Evolutionary conservation across 2,797 vertebrate genomes (phyloP).

Genomic region (Leuciscus waleckii): DNA sequence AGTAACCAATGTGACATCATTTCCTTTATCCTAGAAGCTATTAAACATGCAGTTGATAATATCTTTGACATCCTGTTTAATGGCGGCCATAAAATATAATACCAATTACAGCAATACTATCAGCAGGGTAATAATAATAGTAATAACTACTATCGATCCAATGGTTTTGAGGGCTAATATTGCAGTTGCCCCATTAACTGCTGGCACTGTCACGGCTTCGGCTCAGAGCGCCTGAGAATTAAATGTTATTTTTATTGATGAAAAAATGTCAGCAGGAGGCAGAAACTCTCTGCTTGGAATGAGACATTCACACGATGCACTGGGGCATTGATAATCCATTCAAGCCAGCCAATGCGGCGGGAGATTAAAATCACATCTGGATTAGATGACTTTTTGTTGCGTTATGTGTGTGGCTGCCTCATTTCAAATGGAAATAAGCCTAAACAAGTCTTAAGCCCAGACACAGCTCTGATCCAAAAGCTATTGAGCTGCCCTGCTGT

Average conservation of each 20-base stretch:
- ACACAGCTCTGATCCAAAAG: slow-evolving; percentile 20
- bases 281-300: slow-evolving; percentile 48
- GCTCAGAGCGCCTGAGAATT: slow-evolving; percentile 41
- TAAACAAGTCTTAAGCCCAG: slow-evolving; percentile 28
- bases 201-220: slow-evolving; percentile 30
- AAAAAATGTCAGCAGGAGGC: slow-evolving; percentile 56
- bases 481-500: slow-evolving; percentile 16
- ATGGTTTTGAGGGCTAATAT: slow-evolving; percentile 55
- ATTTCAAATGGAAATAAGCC: slow-evolving; percentile 27
- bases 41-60: slow-evolving; percentile 46
- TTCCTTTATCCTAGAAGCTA: background rate
- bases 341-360: slow-evolving; percentile 30
- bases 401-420: slow-evolving; percentile 12
- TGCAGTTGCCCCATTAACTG: slow-evolving; percentile 41
- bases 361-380: slow-evolving; percentile 56
- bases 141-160: slow-evolving; percentile 60
- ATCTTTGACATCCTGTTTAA: slow-evolving; percentile 49
- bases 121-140: slow-evolving; percentile 47
- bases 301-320: slow-evolving; percentile 40
- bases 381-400: slow-evolving; percentile 44
- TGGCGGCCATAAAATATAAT: slow-evolving; percentile 45
- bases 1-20: slow-evolving; percentile 31
- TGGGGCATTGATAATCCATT: slow-evolving; percentile 55
- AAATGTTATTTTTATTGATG: slow-evolving; percentile 61
- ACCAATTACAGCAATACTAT: slow-evolving; percentile 51